phyloP scores from a whole-genome alignment of 2,113 vertebrate genomes.

The Drymodes brunneopygia region DNA sequence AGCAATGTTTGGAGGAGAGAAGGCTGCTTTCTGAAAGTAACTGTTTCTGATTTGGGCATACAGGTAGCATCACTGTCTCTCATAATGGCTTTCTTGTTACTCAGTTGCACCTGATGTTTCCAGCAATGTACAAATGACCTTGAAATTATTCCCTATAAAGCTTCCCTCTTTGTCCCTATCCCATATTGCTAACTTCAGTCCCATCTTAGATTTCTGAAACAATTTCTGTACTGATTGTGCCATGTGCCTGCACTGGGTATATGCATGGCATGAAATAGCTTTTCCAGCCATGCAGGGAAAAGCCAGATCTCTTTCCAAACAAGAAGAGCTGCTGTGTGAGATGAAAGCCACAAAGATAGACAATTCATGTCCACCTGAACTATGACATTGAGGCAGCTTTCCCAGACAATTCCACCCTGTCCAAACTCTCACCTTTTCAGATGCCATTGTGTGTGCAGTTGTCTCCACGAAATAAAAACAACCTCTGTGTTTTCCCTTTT shows the following conservation, averaged over 20 bases:
- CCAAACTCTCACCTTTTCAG: constrained; percentile 56
- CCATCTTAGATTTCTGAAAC: not conserved
- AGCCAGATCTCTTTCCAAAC: not conserved
- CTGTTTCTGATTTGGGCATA: not conserved
- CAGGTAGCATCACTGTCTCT: not conserved
- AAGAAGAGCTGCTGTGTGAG: not conserved
- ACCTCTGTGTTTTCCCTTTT: not conserved
- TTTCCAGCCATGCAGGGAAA: not conserved
- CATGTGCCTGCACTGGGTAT: not conserved
- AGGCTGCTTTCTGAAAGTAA: not conserved
- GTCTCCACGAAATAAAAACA: not conserved
- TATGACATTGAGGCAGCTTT: not conserved
- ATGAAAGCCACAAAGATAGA: not conserved
- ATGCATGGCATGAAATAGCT: not conserved
- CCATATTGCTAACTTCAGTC: not conserved
- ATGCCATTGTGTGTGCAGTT: not conserved
- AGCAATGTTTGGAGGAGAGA: not conserved
- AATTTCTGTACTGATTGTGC: not conserved
- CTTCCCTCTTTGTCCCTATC: not conserved
- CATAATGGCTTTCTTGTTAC: not conserved
- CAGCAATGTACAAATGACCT: not conserved
- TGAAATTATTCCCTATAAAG: not conserved
- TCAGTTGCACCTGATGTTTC: not conserved
- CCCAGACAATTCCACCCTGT: accelerated
- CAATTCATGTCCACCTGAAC: not conserved